phyloP scores from a whole-genome alignment of 1,140 invertebrate genomes.

The Rhyacophila brunnea region DNA sequence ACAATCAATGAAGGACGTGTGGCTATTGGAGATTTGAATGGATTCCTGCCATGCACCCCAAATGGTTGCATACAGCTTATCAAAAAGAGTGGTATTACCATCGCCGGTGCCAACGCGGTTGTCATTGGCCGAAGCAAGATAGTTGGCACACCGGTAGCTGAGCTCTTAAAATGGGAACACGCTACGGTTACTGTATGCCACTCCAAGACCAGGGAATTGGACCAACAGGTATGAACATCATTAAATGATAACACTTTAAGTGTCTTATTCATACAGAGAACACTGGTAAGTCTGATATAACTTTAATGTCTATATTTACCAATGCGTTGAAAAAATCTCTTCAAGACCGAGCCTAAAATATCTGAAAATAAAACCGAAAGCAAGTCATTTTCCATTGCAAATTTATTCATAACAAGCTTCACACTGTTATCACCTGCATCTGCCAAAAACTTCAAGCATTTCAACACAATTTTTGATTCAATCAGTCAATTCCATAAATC shows the following conservation, averaged over 20 bases:
- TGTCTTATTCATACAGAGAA: not conserved
- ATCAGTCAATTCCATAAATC: too few relatives aligned
- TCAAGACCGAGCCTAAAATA: too few relatives aligned
- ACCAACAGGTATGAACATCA: slow-evolving; percentile 63
- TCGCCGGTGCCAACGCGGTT: slow-evolving; percentile 85
- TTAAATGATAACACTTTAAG: not conserved
- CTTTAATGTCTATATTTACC: too few relatives aligned
- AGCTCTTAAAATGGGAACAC: slow-evolving; percentile 94
- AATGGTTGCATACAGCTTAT: slow-evolving; percentile 92
- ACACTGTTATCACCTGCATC: too few relatives aligned
- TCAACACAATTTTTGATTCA: too few relatives aligned
- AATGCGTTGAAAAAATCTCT: too few relatives aligned
- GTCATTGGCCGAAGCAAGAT: slow-evolving; percentile 97
- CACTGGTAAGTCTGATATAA: too few relatives aligned
- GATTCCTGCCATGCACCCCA: slow-evolving; percentile 92
- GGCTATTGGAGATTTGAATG: slow-evolving; percentile 79
- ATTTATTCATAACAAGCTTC: too few relatives aligned
- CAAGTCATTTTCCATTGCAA: not conserved
- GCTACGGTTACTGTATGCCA: slow-evolving; percentile 97
- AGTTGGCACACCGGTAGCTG: slow-evolving; percentile 92
- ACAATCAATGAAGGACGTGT: slow-evolving; percentile 89
- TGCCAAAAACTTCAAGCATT: too few relatives aligned
- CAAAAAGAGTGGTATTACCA: slow-evolving; percentile 73
- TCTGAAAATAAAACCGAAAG: slow-evolving; percentile 44
- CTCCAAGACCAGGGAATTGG: slow-evolving; percentile 86